These are phyloP conservation scores for zebrafish (Danio rerio) DNA, from an alignment of 2,113 vertebrate genomes.

Conservation along the genomic window DNA sequence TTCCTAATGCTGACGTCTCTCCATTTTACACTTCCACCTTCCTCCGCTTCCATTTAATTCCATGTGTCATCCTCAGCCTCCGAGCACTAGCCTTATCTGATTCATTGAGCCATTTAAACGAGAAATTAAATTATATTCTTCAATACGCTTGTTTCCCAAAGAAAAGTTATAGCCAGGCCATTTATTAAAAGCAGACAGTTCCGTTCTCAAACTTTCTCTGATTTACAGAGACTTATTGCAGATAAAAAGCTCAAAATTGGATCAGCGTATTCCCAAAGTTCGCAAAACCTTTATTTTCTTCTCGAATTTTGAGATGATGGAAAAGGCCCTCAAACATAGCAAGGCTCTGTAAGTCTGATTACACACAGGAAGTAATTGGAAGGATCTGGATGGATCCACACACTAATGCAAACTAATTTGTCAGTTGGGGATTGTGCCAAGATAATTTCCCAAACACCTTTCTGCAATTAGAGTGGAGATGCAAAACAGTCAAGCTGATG, in stretches of 20 bases:
- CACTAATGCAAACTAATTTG: conserved; percentile 29
- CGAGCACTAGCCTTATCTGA: conserved; percentile 57
- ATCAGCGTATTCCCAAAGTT: conserved; percentile 17
- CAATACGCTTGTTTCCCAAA: conserved; percentile 56
- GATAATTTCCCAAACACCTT: conserved; percentile 48
- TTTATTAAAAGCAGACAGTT: conserved; percentile 56
- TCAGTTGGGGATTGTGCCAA: conserved; percentile 27
- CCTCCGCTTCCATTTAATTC: conserved; percentile 54
- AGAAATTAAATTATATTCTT: conserved; percentile 65
- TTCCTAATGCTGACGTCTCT: conserved; percentile 16
- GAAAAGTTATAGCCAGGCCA: conserved; percentile 44
- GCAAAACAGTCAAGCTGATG: background rate
- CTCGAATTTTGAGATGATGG: conserved; percentile 25
- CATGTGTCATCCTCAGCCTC: conserved; percentile 48
- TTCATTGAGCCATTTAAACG: conserved; percentile 62
- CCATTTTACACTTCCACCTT: conserved; percentile 38
- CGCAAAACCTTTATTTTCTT: conserved; percentile 3
- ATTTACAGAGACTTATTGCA: conserved; percentile 26
- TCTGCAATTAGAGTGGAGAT: conserved; percentile 42
- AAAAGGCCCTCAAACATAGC: conserved; percentile 27
- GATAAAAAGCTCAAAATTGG: conserved; percentile 30
- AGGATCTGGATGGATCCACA: conserved; percentile 22
- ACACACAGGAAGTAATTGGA: conserved; percentile 39
- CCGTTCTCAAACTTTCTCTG: conserved; percentile 25
- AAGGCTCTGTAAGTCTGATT: conserved; percentile 30